Conservation (phyloP, 2,888 invertebrate species). For the Megaustenia siamemsis region DNA sequence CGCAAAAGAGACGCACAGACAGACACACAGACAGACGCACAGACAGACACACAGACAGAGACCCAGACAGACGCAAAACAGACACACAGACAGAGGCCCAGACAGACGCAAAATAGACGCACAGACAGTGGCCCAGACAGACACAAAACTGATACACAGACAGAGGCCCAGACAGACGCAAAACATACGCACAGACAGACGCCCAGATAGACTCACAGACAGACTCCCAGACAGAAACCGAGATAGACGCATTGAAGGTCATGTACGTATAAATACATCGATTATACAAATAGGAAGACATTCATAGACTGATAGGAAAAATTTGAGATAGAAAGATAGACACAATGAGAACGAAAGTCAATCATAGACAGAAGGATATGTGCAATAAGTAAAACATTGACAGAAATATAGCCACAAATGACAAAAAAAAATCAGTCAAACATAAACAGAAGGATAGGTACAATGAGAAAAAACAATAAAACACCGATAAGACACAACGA, state of each 20-base stretch:
- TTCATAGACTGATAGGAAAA: no score
- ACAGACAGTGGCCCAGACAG: no score
- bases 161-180: no score
- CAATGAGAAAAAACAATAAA: not conserved
- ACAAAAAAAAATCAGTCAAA: not conserved
- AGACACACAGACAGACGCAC: no score
- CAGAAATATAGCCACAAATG: not conserved
- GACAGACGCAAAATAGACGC: no score
- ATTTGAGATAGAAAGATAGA: not conserved
- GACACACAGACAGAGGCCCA: no score
- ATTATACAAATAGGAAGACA: no score
- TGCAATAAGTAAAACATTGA: not conserved
- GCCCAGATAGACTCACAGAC: not conserved
- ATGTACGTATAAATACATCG: no score
- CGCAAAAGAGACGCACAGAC: no score
- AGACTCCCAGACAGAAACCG: not conserved
- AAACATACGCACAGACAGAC: constrained; percentile 3
- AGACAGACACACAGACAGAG: no score
- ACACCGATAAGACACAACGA: not conserved
- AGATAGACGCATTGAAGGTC: no score
- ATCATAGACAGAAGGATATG: not conserved
- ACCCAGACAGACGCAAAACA: no score
- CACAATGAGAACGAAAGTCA: not conserved
- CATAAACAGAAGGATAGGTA: not conserved
- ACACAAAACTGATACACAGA: constrained; percentile 18